Evolutionary conservation across 1,140 invertebrate genomes (phyloP), one percentile per base, ranked within the genome.

Genomic region (Diorhabda elongata): DNA sequence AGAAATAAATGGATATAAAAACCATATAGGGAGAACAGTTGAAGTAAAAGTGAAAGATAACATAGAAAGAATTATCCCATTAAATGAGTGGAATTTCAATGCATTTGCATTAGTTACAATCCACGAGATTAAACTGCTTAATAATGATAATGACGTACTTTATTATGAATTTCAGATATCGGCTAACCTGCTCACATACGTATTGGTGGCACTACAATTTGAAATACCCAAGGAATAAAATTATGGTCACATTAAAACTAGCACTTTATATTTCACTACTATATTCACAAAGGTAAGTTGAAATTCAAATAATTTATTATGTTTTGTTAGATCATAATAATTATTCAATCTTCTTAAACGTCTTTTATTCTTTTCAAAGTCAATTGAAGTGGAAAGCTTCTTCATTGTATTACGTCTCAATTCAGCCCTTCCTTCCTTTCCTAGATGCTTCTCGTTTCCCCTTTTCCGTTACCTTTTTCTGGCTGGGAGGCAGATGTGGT

Each of bases 121-220:
- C 26, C 26, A 26, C 26, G 26, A 26, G 26, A 26, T 26, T 1
- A 26, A 26, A 26, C 26, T 26, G 11, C 62, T 61, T 56, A 41
- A 8, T 66, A 42, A 11, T 61, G 42, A 41, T 68, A 0, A 61
- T 64, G 41, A 64, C 44, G 7, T 41, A 60, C 43, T 68, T 71
- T 47, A 73, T 26, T 26, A 26, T 26, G 26, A 26, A 44, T 78
- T 78, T 69, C 63, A 80, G 78, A 77, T 80, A 69, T 78, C 71
- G 56, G 77, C 77, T 7, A 80, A 79, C 70, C 77, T 80, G 11
- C 66, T 80, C 7, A 80, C 77, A 2, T 79, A 80, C 56, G 79
- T 80, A 9, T 68, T 80, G 61, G 77, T 80, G 0, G 79, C 79
- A 2, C 65, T 80, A 43, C 79, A 80, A 60, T 80, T 80, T 65